Evolutionary conservation across 2,888 invertebrate genomes (phyloP), one percentile per base, ranked within the genome.

Genomic region (Sesamia inferens): DNA sequence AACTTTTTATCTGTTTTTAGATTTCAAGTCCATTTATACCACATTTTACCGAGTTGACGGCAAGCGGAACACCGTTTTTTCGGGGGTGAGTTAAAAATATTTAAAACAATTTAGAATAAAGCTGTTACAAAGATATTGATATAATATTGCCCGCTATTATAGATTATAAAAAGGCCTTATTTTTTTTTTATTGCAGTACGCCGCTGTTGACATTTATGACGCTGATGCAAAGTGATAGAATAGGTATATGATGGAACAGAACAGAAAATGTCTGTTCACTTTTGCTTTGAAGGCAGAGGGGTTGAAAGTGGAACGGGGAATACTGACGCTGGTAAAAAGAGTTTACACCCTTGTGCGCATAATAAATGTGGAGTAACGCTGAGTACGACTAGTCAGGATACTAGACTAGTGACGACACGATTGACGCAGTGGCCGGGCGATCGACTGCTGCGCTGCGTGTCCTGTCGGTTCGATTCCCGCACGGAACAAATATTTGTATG

Each of bases 1-100:
- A 81, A 81, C 75, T 87, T 81, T 86, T 87, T 88, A 88, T 89
- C 86, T 82, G 83, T 84, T 84, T 86, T 68, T 77, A 84, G 85
- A 89, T 87, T 87, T 87, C 84, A 90, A 86, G 86, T 86, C 31
- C 84, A 76, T 77, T 82, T 76, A 79, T 84, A 81, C 87, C 76
- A 86, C 86, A 84, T 84, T 87, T 88, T 83, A 88, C 80, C 22
- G 59, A 68, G 75, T 70, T 76, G 63, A 59, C 71, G 67, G 74
- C 42, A 48, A 71, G 39, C 59, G 57, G 44, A 72, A 67, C 68
- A 79, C 54, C 31, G 31, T 70, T 85, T 83, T 78, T 72, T 71
- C n/a, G 22, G n/a, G 31, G 31, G 31, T 31, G 31, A 2, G 47
- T 69, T 22, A 69, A 81, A 73, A 74, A 82, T 70, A 84, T 84